phyloP scores from a whole-genome alignment of 2,113 vertebrate genomes.

The Anarhynchus alexandrinus region DNA sequence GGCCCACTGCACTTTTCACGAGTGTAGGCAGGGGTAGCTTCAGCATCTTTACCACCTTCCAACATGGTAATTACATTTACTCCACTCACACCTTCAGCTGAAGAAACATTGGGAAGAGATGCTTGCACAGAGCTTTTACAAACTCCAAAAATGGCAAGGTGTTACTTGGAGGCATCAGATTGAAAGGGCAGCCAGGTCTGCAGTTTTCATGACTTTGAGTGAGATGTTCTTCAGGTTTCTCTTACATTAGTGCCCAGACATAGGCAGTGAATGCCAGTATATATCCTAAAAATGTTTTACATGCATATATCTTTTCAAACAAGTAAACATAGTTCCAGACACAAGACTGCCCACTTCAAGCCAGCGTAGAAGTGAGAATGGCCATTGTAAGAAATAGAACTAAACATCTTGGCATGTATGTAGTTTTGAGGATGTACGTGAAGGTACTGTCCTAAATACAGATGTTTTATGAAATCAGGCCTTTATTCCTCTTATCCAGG shows the following conservation, averaged over 20 bases:
- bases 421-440: not conserved
- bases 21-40: not conserved
- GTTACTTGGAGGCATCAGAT: not conserved
- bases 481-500: not conserved
- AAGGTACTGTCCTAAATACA: not conserved
- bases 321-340: not conserved
- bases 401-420: not conserved
- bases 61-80: not conserved
- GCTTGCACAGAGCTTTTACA: not conserved
- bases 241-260: not conserved
- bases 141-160: not conserved
- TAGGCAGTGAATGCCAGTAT: not conserved
- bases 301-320: not conserved
- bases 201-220: not conserved
- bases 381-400: not conserved
- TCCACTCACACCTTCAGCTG: not conserved
- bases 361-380: not conserved
- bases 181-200: not conserved
- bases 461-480: not conserved
- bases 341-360: not conserved
- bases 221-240: not conserved
- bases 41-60: not conserved
- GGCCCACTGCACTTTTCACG: not conserved
- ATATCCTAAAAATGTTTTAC: not conserved
- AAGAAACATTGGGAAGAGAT: not conserved